These are phyloP conservation scores for Leptopilina drosophilae DNA, from an alignment of 2,888 invertebrate genomes.

Conservation along the genomic window DNA sequence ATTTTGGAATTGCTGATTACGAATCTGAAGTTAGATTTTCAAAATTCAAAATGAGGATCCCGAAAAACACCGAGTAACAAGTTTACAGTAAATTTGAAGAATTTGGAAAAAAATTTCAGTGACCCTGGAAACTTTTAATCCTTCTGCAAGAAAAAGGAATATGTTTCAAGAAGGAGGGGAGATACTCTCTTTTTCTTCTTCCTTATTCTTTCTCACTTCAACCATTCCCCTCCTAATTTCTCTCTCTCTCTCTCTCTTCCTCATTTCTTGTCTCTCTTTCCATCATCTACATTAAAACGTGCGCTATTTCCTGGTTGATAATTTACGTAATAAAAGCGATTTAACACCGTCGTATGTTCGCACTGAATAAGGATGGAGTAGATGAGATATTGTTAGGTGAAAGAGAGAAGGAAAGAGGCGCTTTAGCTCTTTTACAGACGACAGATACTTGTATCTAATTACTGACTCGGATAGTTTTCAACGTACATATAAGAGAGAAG, in stretches of 20 bases:
- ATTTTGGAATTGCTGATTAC: too few relatives aligned
- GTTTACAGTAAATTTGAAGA: too few relatives aligned
- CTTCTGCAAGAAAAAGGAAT: not conserved
- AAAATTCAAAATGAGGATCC: too few relatives aligned
- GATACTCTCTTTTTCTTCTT: not conserved
- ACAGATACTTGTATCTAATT: conserved; percentile 56
- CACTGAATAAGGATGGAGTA: not conserved
- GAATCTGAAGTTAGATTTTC: too few relatives aligned
- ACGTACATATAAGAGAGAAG: conserved; percentile 52
- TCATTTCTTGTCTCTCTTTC: not conserved
- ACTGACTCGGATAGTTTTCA: conserved; percentile 58
- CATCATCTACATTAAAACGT: not conserved
- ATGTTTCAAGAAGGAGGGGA: not conserved
- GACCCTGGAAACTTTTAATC: too few relatives aligned
- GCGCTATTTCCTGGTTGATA: conserved; percentile 5
- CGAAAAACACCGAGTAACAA: too few relatives aligned
- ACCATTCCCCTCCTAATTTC: too few relatives aligned
- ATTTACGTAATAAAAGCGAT: conserved; percentile 35
- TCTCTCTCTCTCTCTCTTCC: not conserved
- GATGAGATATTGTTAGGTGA: not conserved
- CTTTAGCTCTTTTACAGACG: conserved; percentile 53
- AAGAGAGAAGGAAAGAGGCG: conserved; percentile 44
- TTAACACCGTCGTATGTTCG: not conserved
- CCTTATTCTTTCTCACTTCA: not conserved
- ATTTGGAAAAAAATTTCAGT: too few relatives aligned